These are phyloP conservation scores for Coptodon bakossiorum DNA, from an alignment of 2,113 vertebrate species.

Conservation along the genomic window DNA sequence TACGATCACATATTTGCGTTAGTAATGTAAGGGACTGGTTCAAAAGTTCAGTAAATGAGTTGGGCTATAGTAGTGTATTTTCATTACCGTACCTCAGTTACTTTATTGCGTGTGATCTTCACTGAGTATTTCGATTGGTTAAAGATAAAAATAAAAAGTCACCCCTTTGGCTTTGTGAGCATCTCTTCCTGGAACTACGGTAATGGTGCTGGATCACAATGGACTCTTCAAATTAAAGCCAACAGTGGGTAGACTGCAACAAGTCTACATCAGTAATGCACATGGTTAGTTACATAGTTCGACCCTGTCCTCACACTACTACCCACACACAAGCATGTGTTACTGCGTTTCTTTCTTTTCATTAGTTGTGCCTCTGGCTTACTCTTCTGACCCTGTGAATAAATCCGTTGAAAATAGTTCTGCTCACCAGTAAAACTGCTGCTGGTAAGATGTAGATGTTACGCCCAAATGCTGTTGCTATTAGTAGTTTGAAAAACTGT, in stretches of 20 bases:
- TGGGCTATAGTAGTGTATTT: neutral
- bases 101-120: neutral
- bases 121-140: neutral
- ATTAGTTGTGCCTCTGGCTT: neutral
- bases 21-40: neutral
- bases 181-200: neutral
- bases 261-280: neutral
- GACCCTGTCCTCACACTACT: neutral
- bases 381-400: neutral
- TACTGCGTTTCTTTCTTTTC: neutral
- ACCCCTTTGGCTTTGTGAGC: neutral
- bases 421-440: neutral
- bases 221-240: neutral
- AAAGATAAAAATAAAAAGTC: neutral
- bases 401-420: neutral
- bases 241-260: neutral
- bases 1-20: neutral
- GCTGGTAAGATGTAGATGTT: rapidly evolving
- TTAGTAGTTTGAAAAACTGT: neutral
- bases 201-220: neutral
- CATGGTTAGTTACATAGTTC: neutral
- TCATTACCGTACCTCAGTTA: neutral
- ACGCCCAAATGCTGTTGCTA: neutral
- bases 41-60: neutral
- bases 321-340: neutral